Base-by-base conservation (phyloP, 2,113 vertebrate species). In the Crotalus viridis region DNA sequence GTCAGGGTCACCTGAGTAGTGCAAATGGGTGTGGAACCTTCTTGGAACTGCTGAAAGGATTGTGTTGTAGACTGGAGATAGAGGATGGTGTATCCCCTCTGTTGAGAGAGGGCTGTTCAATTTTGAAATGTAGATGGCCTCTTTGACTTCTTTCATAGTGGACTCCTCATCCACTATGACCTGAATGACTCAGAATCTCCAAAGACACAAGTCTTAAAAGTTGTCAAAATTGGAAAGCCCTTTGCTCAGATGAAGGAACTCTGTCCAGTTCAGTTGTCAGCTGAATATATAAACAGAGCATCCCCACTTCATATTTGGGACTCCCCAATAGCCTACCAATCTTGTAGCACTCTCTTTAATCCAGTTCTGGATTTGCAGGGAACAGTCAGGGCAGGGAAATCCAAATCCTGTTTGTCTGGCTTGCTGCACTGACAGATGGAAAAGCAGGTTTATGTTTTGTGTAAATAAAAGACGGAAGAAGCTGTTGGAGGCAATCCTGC, bases 371-470 rank as follows among this genome's bases (percentile, higher is more conserved):
- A 91, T 21, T 46, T 81, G 74, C 33, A 81, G 74, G 74, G 74
- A 81, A 7, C 33, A 81, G 17, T 7, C 4, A 0, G 55, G 22
- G 10, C 33, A 57, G 33, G 48, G 24, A 48, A 17, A 15, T 19
- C 12, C 0, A 48, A 85, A 17, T 19, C 21, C 24, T 46, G 17
- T 87, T 87, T 59, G 39, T 87, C 56, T 64, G 21, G 9, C 51
- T 39, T 21, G 39, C 3, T 52, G 46, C n/a, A 92, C 92, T 90
- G 61, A 5, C 85, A 87, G 39, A 9, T 1, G 39, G 92, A 61
- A 95, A 61, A 89, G 21, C 15, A 86, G 61, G 56, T 85, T 22
- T 56, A 10, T 8, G 74, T 91, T 85, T 81, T 91, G 94, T 88
- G 1, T 51, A n/a, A 61, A 10, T 92, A n/a, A 61, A 51, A 87